Evolutionary conservation across 2,888 invertebrate genomes (phyloP), one percentile per base, ranked within the genome.

Genomic region (Phrixothrix hirtus): DNA sequence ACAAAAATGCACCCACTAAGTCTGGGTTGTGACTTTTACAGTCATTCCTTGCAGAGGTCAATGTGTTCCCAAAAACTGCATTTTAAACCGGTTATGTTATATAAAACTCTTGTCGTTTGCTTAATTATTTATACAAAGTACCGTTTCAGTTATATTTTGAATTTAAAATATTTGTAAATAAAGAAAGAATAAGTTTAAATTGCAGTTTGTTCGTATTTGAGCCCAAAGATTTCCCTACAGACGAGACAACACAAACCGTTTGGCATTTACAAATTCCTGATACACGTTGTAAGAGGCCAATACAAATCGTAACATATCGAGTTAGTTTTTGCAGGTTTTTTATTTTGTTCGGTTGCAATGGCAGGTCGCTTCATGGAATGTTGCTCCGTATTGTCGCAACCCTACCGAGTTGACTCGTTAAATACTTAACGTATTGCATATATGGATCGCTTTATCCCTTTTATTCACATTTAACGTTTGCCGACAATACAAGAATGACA

Each of bases 1-100:
- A 54, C 54, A 54, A 54, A 54, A 54, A 54, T 54, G 48, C 54
- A 44, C 38, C 54, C 42, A 44, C 48, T 34, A 38, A 47, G 45
- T 51, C 44, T 51, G 51, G 42, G 43, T 35, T 30, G 27, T 17
- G 21, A 25, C 43, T 47, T 54, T 54, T 54, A 48, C 54, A 16
- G 38, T 47, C 54, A 48, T 54, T 54, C 54, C 48, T 26, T 27
- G 27, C 21, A 48, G 51, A 54, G 54, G 54, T 54, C 54, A 54
- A 54, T 44, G 54, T 44, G 47, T 34, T 27, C 54, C 54, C 41
- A 43, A 48, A 54, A 37, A 45, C 17, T 29, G 43, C 48, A 43
- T 44, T 54, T 53, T 43, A 48, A 54, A 54, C 54, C 54, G 48
- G 54, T 54, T 48, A 37, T 47, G 12, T 35, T 15, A 35, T 12